Base-by-base conservation (phyloP, 92 coral and sea anemone genomes). In the Palythoa grandis region DNA sequence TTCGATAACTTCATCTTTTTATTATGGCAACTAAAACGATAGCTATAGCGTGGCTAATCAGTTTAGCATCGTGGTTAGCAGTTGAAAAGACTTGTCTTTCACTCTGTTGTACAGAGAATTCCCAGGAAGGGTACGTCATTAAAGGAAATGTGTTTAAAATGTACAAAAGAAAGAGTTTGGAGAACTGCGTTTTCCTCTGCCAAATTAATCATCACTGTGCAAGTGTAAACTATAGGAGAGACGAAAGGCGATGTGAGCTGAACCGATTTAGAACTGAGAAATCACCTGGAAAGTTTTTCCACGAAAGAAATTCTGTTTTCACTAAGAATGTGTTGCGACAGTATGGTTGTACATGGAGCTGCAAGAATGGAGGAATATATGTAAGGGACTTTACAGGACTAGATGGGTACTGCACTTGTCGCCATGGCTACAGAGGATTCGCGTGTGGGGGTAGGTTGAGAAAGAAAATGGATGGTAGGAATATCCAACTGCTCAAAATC, bases 151-250 rank as follows among this genome's bases (percentile, higher is more conserved):
- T 78, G 3, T 78, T 38, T 10, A 78, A 60, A 61, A 61, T 14
- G 29, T 78, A 61, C 72, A 2, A 11, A 3, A 78, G 48, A 5
- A 78, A 40, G 14, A 78, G 71, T 29, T 20, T 78, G 9, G 53
- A 61, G 12, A 39, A n/a, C 2, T 78, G 83, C 35, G 29, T 65
- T 17, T 78, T 78, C 17, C 83, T 78, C 50, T 78, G 83, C 29
- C 71, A 78, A 39, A 40, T 56, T 10, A 52, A 38, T 8, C 29
- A 72, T 19, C 56, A 37, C n/a, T 78, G 83, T 78, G 83, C 39
- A 38, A 78, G 83, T 23, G 40, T 58, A 39, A 78, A 60, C 48
- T 78, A 78, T 29, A n/a, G 53, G 47, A 58, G 72, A 39, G 56
- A 60, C 72, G 66, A 19, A n/a, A 12, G 38, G 16, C 52, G 83